A percentile compares a stretch with the other conserved stretches of the same genome.
Conservation (phyloP, 2,888 invertebrate species). For the Melipona bicolor region DNA sequence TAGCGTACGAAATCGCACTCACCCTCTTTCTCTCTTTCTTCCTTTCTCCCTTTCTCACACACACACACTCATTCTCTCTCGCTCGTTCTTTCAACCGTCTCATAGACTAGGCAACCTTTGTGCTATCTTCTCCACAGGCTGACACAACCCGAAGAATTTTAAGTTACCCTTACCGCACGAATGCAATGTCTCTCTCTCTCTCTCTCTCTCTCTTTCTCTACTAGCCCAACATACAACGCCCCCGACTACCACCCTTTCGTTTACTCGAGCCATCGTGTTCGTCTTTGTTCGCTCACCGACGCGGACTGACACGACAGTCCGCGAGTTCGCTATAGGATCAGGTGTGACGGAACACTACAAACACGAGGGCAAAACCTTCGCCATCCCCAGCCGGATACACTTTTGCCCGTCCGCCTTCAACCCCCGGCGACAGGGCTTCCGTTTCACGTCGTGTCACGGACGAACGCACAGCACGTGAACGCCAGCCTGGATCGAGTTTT, state of each 20-base stretch:
- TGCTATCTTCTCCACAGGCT: slow-evolving; percentile 17
- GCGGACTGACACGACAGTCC: slow-evolving; percentile 47
- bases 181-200: background rate
- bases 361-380: slow-evolving; percentile 55
- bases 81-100: background rate
- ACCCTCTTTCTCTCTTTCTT: background rate
- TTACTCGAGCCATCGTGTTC: slow-evolving; percentile 25
- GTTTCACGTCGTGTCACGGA: slow-evolving; percentile 49
- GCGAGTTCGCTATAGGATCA: slow-evolving; percentile 62
- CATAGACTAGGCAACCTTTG: slow-evolving; percentile 5
- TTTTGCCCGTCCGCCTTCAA: slow-evolving; percentile 31
- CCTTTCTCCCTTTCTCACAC: background rate
- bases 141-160: slow-evolving; percentile 8
- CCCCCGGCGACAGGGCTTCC: slow-evolving; percentile 30
- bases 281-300: slow-evolving; percentile 34
- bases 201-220: too few species aligned
- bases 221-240: background rate
- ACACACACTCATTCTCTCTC: background rate
- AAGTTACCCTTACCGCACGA: background rate
- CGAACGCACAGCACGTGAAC: slow-evolving; percentile 56
- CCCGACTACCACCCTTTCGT: slow-evolving; percentile 40
- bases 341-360: slow-evolving; percentile 63
- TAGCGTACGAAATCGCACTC: slow-evolving; percentile 39
- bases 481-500: slow-evolving; percentile 48
- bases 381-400: slow-evolving; percentile 35